phyloP scores from a whole-genome alignment of 2,797 vertebrate species.

The Syndactyla subalaris region DNA sequence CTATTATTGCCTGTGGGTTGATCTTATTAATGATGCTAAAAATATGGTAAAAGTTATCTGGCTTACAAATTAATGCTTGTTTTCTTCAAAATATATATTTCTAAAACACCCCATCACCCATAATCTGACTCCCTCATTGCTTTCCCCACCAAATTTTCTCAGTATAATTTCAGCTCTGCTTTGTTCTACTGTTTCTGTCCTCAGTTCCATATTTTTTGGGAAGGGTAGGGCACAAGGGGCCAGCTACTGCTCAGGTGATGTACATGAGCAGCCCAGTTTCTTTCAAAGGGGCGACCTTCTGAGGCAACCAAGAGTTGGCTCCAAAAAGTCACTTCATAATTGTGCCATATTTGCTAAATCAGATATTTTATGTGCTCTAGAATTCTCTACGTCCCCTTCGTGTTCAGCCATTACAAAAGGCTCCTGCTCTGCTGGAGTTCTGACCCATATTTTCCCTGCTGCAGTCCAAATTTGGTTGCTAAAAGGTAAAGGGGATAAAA shows the following conservation, averaged over 20 bases:
- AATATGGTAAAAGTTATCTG: background rate
- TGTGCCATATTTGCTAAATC: conserved; percentile 51
- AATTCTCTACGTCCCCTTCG: background rate
- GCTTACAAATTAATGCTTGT: background rate
- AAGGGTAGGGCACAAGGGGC: background rate
- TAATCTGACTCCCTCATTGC: background rate
- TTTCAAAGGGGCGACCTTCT: conserved; percentile 22
- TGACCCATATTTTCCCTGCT: conserved; percentile 45
- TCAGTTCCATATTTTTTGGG: background rate
- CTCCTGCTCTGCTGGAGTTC: conserved; percentile 49
- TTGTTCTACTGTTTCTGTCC: background rate
- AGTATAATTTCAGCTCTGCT: background rate
- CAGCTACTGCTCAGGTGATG: background rate
- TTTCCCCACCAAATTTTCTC: background rate
- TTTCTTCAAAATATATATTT: background rate
- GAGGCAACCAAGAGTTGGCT: conserved; percentile 34
- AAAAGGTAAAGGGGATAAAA: conserved; percentile 6
- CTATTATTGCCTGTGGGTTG: background rate
- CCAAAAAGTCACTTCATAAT: conserved; percentile 14
- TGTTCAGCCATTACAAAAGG: conserved; percentile 36
- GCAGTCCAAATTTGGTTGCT: conserved; percentile 38
- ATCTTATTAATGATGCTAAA: background rate
- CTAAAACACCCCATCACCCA: background rate
- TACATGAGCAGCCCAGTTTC: background rate
- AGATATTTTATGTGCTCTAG: background rate